Evolutionary conservation across 2,113 vertebrate genomes (phyloP).

Genomic region (Nanger granti): DNA sequence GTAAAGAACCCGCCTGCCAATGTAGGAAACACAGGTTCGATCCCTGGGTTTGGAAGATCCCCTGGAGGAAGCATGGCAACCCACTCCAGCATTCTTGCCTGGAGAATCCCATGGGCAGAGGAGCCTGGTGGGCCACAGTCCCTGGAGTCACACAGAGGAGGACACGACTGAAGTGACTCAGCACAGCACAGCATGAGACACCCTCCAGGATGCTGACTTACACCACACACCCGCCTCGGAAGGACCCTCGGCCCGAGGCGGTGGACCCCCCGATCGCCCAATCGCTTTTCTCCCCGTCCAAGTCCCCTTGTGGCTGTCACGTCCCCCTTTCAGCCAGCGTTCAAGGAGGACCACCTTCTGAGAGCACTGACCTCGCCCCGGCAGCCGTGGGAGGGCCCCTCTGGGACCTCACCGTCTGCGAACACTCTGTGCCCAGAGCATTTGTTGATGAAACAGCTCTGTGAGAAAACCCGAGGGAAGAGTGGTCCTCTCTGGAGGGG

Average conservation of each 20-base stretch:
- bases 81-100: too few species aligned
- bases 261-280: too few species aligned
- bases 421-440: neutral
- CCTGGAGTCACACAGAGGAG: neutral
- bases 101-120: neutral
- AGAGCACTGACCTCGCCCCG: neutral
- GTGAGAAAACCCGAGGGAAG: neutral
- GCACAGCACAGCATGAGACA: neutral
- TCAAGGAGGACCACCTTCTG: neutral
- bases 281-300: neutral
- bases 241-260: neutral
- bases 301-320: neutral
- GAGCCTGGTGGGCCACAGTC: too few species aligned
- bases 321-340: neutral
- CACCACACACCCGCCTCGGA: neutral
- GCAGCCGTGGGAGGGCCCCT: neutral
- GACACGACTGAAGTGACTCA: neutral
- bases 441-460: neutral
- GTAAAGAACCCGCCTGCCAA: neutral
- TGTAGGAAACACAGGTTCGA: neutral
- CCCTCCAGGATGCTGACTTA: neutral
- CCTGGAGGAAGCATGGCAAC: neutral
- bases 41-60: neutral
- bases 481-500: neutral
- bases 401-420: neutral